A percentile compares a stretch with the other conserved stretches of the same genome.
These are phyloP conservation scores for Bryconaethiops microstoma DNA, from an alignment of 2,797 vertebrate species.

Conservation along the genomic window DNA sequence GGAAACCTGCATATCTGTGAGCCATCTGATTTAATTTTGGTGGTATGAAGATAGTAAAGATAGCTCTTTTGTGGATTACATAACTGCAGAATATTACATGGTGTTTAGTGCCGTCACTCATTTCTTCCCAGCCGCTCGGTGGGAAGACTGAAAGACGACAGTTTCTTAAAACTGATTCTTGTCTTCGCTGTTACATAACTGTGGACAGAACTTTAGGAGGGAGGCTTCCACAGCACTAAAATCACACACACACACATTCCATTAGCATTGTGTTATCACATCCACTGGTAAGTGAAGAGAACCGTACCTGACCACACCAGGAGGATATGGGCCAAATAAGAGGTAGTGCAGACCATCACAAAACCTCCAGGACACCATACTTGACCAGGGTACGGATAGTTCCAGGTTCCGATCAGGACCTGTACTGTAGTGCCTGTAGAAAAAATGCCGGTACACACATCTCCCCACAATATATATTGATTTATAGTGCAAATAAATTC, in stretches of 20 bases:
- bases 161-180: neutral
- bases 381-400: no score
- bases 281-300: no score
- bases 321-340: no score
- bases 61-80: neutral
- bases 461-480: no score
- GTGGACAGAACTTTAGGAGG: neutral
- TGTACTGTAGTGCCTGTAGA: no score
- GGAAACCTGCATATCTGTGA: neutral
- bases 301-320: no score
- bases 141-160: neutral
- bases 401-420: no score
- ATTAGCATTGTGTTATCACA: no score
- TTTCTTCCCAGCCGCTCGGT: constrained; percentile 4
- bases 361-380: no score
- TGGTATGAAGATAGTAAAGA: neutral
- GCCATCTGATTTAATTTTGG: neutral
- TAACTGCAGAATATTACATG: constrained; percentile 13
- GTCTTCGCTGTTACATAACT: constrained; percentile 5
- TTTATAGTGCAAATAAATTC: no score
- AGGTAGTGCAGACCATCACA: no score
- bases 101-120: neutral
- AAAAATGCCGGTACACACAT: no score
- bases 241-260: neutral
- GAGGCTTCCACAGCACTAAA: neutral